These are phyloP conservation scores for Ictalurus punctatus DNA, from an alignment of 2,113 vertebrate genomes.

Conservation along the genomic window DNA sequence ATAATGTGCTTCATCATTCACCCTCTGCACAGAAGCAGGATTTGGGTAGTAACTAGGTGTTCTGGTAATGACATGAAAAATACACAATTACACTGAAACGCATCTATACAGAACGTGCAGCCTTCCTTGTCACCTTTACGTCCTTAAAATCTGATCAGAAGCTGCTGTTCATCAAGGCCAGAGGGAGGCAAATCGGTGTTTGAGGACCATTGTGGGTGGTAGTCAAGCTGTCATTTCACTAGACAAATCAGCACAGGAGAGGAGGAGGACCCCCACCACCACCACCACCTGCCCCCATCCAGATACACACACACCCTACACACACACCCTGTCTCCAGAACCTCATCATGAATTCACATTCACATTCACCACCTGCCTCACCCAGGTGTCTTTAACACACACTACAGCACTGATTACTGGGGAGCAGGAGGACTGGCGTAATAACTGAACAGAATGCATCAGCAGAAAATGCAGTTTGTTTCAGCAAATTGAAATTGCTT, in stretches of 20 bases:
- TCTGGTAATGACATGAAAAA: neutral
- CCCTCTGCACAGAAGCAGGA: slow-evolving; percentile 45
- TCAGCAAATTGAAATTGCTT: neutral
- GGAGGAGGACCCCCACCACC: slow-evolving; percentile 45
- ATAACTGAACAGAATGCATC: neutral
- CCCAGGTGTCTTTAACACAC: neutral
- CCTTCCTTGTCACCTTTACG: slow-evolving; percentile 39
- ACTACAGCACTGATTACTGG: neutral
- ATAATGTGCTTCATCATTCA: slow-evolving; percentile 57
- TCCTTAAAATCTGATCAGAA: slow-evolving; percentile 66
- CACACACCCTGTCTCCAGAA: neutral
- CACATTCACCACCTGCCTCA: neutral
- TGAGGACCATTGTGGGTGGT: slow-evolving; percentile 52
- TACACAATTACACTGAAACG: neutral
- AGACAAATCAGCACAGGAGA: slow-evolving; percentile 56
- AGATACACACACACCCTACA: neutral
- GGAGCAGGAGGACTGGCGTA: neutral
- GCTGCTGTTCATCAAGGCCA: slow-evolving; percentile 67
- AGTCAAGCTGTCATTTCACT: slow-evolving; percentile 58
- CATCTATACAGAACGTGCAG: neutral
- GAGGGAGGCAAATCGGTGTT: slow-evolving; percentile 66
- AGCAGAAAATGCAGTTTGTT: neutral
- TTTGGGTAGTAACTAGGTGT: neutral
- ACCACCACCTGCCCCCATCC: neutral
- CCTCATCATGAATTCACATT: slow-evolving; percentile 14